Evolutionary conservation across 2,797 vertebrate genomes (phyloP).

Genomic region (Numenius phaeopus): DNA sequence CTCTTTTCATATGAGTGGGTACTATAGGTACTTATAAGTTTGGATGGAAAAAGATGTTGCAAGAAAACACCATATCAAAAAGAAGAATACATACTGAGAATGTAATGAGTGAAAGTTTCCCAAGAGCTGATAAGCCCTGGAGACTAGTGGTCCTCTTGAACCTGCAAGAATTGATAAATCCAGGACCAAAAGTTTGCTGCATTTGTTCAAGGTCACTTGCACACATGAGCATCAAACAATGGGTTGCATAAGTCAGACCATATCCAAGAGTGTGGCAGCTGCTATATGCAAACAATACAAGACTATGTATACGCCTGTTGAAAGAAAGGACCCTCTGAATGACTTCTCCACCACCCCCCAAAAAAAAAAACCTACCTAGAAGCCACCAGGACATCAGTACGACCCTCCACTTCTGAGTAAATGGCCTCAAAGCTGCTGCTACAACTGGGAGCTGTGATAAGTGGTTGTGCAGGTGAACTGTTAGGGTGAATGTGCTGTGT

Average conservation of each 20-base stretch:
- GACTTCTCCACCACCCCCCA: neutral
- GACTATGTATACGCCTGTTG: neutral
- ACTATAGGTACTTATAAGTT: neutral
- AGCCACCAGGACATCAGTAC: neutral
- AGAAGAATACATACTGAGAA: neutral
- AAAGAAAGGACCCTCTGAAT: neutral
- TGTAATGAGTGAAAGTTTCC: neutral
- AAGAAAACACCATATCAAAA: neutral
- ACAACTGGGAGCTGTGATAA: neutral
- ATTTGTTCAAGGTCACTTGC: neutral
- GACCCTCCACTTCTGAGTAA: neutral
- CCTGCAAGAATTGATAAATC: neutral
- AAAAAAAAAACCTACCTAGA: neutral
- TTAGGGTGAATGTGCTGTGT: neutral
- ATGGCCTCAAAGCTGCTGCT: neutral
- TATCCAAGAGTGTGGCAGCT: neutral
- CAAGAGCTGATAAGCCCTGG: neutral
- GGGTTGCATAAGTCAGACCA: neutral
- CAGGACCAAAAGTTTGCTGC: neutral
- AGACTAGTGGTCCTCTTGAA: neutral
- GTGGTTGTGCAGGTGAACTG: neutral
- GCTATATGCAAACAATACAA: neutral
- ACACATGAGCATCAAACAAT: neutral
- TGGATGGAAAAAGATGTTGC: neutral
- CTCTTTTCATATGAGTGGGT: neutral